phyloP scores from a whole-genome alignment of 1,140 invertebrate genomes.

The Drosophila setifemur region DNA sequence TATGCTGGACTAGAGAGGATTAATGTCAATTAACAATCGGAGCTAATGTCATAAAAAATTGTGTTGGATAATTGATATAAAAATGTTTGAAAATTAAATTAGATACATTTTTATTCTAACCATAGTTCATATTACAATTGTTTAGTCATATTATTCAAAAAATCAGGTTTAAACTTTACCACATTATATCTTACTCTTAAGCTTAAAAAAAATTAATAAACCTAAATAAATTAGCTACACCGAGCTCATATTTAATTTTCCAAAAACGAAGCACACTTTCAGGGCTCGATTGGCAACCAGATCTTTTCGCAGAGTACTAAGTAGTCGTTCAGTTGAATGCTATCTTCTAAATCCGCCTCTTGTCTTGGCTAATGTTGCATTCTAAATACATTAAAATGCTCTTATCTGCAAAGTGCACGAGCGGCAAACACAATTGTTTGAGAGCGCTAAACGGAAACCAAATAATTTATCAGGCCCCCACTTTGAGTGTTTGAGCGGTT shows the following conservation, averaged over 20 bases:
- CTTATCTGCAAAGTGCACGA: conserved; percentile 54
- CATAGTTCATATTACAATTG: too few species aligned
- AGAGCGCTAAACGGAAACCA: conserved; percentile 13
- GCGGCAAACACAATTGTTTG: conserved; percentile 26
- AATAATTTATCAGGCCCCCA: conserved; percentile 5
- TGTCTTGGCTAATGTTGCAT: conserved; percentile 39
- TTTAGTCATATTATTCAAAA: too few species aligned
- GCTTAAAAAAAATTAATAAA: neutral
- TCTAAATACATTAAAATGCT: conserved; percentile 70
- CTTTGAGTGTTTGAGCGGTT: neutral
- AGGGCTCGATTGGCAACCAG: neutral
- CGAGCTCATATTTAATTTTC: neutral
- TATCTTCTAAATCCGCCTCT: neutral
- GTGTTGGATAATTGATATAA: too few species aligned
- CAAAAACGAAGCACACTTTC: neutral
- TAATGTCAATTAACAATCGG: too few species aligned
- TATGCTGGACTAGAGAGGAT: neutral
- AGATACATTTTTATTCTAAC: neutral
- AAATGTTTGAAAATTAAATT: too few species aligned
- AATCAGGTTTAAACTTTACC: too few species aligned
- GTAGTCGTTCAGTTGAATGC: neutral
- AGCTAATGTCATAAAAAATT: too few species aligned
- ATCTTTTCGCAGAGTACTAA: neutral
- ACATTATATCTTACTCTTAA: neutral
- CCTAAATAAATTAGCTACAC: neutral